Base-by-base conservation (phyloP, 2,797 vertebrate genomes). In the Scolopax rusticola region DNA sequence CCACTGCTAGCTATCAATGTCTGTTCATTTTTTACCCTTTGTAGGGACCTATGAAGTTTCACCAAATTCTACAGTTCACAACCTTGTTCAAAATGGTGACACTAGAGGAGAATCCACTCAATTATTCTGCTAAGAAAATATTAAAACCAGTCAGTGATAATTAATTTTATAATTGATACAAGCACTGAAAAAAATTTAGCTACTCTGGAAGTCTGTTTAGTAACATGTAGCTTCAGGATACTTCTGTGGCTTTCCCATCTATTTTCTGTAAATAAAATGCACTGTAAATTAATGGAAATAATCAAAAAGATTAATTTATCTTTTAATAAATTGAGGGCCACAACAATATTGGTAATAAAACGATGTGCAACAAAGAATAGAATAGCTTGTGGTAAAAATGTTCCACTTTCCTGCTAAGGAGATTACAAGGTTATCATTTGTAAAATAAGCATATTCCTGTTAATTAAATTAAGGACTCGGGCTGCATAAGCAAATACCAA, bases 341-440 rank as follows among this genome's bases (percentile, higher is more conserved):
- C 40, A 47, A 41, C 28, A 56, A 20, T 1, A 7, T 36, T 36
- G 21, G 33, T 20, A 56, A 63, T 33, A 59, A 69, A 56, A 76
- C 17, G 7, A 45, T 27, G n/a, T 1, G 7, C 48, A 69, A 56
- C 12, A 24, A 76, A 84, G 43, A 83, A 67, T 4, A 87, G 43
- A 83, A 69, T 4, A 81, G 8, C 79, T 71, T 67, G 77, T 57
- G 89, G 89, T 93, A 88, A 96, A 96, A 96, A 81, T 4, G 1
- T 33, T 76, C 57, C 50, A 89, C 94, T 92, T 94, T 93, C 53
- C 74, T 64, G 41, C 73, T 93, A 90, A 87, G 84, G 70, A 90
- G 96, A 92, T 85, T 53, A 97, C 97, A 98, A 97, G 97, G 93
- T 98, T 93, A 89, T 98, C 89, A 97, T 97, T 96, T 97, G 97